phyloP scores from a whole-genome alignment of 2,888 invertebrate species.

The Tetragonisca angustula region DNA sequence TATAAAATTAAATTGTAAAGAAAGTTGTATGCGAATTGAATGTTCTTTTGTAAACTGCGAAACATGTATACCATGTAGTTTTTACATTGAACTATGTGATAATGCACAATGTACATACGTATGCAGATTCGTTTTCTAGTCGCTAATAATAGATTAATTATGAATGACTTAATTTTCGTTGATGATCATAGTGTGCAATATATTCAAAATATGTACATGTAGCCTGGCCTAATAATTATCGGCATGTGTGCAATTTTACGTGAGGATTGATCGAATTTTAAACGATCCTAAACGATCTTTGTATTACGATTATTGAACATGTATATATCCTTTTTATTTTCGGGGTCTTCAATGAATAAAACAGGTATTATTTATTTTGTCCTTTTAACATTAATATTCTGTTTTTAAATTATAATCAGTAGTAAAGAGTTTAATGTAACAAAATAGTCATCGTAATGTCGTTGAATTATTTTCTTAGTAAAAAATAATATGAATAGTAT shows the following conservation, averaged over 20 bases:
- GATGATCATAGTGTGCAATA: neutral
- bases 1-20: too few species aligned
- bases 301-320: neutral
- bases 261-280: neutral
- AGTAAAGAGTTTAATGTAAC: neutral
- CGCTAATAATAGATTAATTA: conserved; percentile 52
- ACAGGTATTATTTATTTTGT: conserved; percentile 17
- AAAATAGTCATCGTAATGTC: neutral
- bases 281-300: neutral
- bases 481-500: conserved; percentile 1
- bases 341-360: neutral
- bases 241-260: neutral
- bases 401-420: neutral
- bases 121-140: conserved; percentile 17
- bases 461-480: neutral
- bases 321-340: neutral
- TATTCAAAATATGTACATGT: neutral
- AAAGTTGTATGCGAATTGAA: neutral
- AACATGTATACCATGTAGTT: neutral
- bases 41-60: neutral
- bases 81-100: conserved; percentile 6
- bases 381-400: neutral
- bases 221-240: neutral
- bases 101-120: neutral
- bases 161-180: conserved; percentile 56